Percentiles rank a stretch among this genome's conserved stretches.
phyloP scores from a whole-genome alignment of 2,797 vertebrate species.

The Pteronotus mesoamericanus region DNA sequence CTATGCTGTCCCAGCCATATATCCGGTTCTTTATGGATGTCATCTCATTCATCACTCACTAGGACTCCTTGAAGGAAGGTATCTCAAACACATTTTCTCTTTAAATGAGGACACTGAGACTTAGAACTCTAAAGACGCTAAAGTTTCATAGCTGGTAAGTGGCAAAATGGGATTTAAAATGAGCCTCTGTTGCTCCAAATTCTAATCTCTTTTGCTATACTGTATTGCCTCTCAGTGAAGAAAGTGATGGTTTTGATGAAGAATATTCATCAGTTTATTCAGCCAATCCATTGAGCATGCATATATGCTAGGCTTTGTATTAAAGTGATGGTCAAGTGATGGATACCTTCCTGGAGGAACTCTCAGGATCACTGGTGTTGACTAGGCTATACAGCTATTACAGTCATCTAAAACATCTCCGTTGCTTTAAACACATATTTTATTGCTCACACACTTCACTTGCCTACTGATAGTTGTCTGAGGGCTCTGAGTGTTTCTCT shows the following conservation, averaged over 20 bases:
- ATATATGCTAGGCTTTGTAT: neutral
- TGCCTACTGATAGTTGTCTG: neutral
- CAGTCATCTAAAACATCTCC: neutral
- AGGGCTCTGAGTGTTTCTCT: neutral
- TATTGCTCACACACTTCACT: neutral
- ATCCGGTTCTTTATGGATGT: neutral
- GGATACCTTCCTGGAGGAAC: neutral
- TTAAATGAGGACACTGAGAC: slow-evolving; percentile 10
- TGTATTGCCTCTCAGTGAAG: neutral
- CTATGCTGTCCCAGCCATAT: neutral
- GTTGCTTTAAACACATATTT: neutral
- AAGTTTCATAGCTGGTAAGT: neutral
- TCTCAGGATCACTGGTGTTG: neutral
- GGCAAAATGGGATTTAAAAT: slow-evolving; percentile 6
- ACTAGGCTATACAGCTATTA: neutral
- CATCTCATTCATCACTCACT: neutral
- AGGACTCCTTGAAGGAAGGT: neutral
- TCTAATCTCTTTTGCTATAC: neutral
- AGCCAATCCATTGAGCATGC: neutral
- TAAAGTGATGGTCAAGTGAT: neutral
- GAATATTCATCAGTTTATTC: neutral
- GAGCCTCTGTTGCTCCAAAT: neutral
- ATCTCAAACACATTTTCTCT: neutral
- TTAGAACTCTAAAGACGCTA: neutral
- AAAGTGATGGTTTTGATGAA: slow-evolving; percentile 20